Conservation (phyloP, 1,140 invertebrate genomes). For the Philopotamus ludificatus region DNA sequence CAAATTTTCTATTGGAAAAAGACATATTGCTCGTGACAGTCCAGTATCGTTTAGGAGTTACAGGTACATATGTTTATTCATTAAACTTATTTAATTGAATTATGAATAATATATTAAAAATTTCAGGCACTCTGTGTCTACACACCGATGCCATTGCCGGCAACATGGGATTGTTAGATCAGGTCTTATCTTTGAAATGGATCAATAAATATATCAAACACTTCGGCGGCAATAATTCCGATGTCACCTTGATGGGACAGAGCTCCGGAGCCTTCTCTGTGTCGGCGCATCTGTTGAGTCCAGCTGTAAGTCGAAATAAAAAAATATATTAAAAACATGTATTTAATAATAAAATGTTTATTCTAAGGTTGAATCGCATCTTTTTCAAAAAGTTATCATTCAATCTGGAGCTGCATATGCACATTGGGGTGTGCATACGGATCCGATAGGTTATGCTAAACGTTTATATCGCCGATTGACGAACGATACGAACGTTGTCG, state of each 20-base stretch:
- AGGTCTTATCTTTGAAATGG: slow-evolving; percentile 31
- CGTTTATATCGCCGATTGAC: neutral
- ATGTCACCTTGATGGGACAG: slow-evolving; percentile 35
- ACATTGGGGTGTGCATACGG: slow-evolving; percentile 14
- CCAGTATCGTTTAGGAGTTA: neutral
- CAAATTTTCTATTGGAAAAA: slow-evolving; percentile 6
- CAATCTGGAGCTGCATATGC: slow-evolving; percentile 25
- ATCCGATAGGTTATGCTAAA: slow-evolving; percentile 11
- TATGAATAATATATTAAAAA: too few species aligned
- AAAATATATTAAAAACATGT: too few species aligned
- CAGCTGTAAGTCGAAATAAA: slow-evolving; percentile 25
- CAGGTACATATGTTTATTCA: neutral
- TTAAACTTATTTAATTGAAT: neutral
- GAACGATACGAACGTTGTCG: slow-evolving; percentile 6
- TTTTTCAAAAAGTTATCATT: slow-evolving; percentile 35
- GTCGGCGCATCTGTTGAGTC: slow-evolving; percentile 44
- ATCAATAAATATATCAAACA: slow-evolving; percentile 31
- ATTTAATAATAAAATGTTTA: too few species aligned
- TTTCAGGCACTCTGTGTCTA: slow-evolving; percentile 8
- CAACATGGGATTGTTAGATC: slow-evolving; percentile 36
- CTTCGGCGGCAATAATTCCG: slow-evolving; percentile 33
- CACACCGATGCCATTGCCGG: slow-evolving; percentile 19
- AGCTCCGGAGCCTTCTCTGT: slow-evolving; percentile 36
- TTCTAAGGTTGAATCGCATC: neutral
- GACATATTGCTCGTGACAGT: slow-evolving; percentile 1